A percentile compares a stretch with the other conserved stretches of the same genome.
Conservation (phyloP, 1,140 invertebrate species). For the Teleopsis dalmanni region DNA sequence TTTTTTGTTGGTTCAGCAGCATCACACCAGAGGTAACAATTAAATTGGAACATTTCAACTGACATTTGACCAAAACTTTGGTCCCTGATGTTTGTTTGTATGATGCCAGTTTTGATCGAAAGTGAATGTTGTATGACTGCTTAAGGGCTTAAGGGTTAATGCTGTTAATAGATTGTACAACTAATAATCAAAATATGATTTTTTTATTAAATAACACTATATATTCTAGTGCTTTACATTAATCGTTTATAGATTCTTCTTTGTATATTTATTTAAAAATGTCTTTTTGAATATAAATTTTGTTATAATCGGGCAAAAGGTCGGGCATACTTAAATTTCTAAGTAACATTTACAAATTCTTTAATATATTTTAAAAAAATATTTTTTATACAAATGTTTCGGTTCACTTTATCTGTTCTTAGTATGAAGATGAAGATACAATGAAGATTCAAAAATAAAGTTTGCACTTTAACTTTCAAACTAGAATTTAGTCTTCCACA, state of each 20-base stretch:
- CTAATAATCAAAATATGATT: not conserved
- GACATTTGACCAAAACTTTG: conserved; percentile 5
- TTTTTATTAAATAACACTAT: not conserved
- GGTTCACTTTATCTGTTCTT: not conserved
- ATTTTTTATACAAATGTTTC: not conserved
- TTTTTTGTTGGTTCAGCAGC: not conserved
- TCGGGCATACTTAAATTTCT: too few species aligned
- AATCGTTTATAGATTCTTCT: not conserved
- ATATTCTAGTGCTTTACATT: not conserved
- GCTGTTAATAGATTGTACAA: not conserved
- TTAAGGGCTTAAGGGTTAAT: not conserved
- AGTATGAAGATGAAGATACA: not conserved
- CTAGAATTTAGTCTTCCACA: too few species aligned
- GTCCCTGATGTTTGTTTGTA: not conserved
- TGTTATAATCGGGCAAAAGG: too few species aligned
- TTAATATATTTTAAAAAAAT: not conserved
- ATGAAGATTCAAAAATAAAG: not conserved
- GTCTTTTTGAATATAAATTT: too few species aligned
- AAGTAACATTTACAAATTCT: not conserved
- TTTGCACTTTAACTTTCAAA: too few species aligned
- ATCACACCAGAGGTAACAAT: not conserved
- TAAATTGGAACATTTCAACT: not conserved
- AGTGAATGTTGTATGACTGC: not conserved
- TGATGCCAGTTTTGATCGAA: not conserved
- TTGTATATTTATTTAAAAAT: too few species aligned